Base-by-base conservation (phyloP, 92 coral and sea anemone species). In the Nematostella vectensis region DNA sequence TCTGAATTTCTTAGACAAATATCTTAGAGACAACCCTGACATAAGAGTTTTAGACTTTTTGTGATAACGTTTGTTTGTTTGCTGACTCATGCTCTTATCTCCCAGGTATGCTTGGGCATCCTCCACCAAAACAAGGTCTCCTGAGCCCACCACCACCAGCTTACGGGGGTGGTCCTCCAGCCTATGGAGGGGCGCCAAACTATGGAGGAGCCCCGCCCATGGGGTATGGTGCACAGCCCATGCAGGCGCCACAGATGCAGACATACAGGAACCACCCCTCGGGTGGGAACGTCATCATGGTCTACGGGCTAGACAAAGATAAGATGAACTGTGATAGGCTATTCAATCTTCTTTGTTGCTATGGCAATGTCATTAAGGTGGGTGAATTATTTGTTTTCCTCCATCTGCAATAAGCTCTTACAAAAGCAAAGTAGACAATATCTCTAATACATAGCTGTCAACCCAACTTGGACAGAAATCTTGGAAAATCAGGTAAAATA, bases 321-420 rank as follows among this genome's bases (percentile, higher is more conserved):
- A 91, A 81, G 67, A 74, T 91, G 83, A 87, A 88, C 66, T 91
- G 98, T 60, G 93, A 91, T 21, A 65, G 80, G 47, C 77, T 91
- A 27, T 91, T 91, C 33, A 91, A 91, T 22, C 57, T 89, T 11
- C 74, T 91, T 31, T 91, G 98, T 73, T 88, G 96, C 65, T 91
- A 86, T 91, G 98, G 98, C 18, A 91, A 91, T 69, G 95, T 91
- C 21, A 40, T 82, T 4, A 81, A 69, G 96, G 98, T 91, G 45
- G 28, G 67, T 20, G 0, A n/a, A 24, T 38, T 21, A 47, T 50
- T 24, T 2, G 3, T 11, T 39, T 19, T 43, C 12, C 1, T 37
- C 23, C 17, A 13, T 8, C 26, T 20, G n/a, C 16, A 40, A 23
- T 1, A 12, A n/a, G n/a, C 11, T n/a, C 37, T 2, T 47, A 18